Percentiles rank a stretch among this genome's conserved stretches.
phyloP scores from a whole-genome alignment of 2,113 vertebrate genomes.

The Oryzias melastigma region DNA sequence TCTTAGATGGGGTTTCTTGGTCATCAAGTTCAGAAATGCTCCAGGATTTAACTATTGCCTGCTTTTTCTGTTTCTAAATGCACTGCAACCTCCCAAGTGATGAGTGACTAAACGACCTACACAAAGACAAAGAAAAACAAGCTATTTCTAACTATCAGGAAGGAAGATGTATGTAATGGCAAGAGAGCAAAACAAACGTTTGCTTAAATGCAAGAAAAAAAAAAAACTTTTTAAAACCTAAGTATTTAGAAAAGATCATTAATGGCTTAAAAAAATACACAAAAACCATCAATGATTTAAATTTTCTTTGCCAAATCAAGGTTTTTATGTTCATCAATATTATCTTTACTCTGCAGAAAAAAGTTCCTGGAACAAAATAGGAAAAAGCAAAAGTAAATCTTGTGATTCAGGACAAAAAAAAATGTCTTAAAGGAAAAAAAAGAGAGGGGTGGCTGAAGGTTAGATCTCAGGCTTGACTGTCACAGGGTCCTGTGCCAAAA shows the following conservation, averaged over 20 bases:
- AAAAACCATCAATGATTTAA: no score
- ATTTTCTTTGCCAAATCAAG: no score
- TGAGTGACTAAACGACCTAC: conserved; percentile 43
- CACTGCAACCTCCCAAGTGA: conserved; percentile 46
- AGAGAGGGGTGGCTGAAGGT: no score
- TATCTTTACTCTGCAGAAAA: no score
- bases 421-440: no score
- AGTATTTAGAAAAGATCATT: background rate
- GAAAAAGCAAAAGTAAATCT: no score
- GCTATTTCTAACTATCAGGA: conserved; percentile 15
- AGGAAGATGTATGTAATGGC: conserved; percentile 7
- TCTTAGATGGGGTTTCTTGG: conserved; percentile 36
- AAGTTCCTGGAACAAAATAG: no score
- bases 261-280: no score
- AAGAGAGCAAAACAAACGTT: background rate
- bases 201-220: background rate
- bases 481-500: no score
- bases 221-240: background rate
- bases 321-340: no score
- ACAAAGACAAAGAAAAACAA: conserved; percentile 10
- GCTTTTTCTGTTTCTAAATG: conserved; percentile 32
- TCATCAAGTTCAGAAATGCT: conserved; percentile 34
- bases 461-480: no score
- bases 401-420: no score
- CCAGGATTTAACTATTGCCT: conserved; percentile 36